Percentiles rank a stretch among this genome's conserved stretches.
Evolutionary conservation across 2,888 invertebrate genomes (phyloP).

Genomic region (Acrocera orbiculus): DNA sequence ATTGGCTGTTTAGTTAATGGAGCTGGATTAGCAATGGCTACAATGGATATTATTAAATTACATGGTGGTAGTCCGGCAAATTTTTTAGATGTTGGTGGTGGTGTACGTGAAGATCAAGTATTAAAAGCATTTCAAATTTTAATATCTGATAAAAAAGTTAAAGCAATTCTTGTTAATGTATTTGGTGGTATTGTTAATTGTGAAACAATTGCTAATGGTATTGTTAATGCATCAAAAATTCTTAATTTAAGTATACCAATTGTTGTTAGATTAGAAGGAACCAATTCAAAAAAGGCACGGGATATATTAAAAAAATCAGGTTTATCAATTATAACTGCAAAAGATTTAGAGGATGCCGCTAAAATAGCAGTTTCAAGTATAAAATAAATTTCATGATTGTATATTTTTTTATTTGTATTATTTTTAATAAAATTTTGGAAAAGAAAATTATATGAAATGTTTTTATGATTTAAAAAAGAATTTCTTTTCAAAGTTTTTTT

Average conservation of each 20-base stretch:
- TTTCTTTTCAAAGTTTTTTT: too few species aligned
- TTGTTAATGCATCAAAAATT: conserved; percentile 71
- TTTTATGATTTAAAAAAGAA: too few species aligned
- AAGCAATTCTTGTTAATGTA: conserved; percentile 91
- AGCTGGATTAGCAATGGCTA: conserved; percentile 98
- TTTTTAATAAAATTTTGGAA: too few species aligned
- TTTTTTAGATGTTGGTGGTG: conserved; percentile 94
- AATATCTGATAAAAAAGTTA: conserved; percentile 72
- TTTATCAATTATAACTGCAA: conserved; percentile 64
- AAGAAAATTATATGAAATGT: too few species aligned
- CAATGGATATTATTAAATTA: conserved; percentile 96
- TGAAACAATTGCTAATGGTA: conserved; percentile 88
- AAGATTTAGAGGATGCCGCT: conserved; percentile 85
- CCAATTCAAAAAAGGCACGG: conserved; percentile 72
- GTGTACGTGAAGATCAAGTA: conserved; percentile 88
- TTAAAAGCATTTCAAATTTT: conserved; percentile 81
- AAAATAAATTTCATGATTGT: conserved; percentile 10
- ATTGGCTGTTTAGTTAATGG: conserved; percentile 94
- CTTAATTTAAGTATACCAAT: conserved; percentile 70
- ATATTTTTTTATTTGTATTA: too few species aligned
- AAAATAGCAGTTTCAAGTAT: conserved; percentile 53
- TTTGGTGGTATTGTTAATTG: conserved; percentile 99
- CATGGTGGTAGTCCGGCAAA: conserved; percentile 96
- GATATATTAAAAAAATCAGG: conserved; percentile 67
- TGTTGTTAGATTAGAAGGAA: conserved; percentile 89